Conservation (phyloP, 2,888 invertebrate genomes). For the Lasioglossum leucozonium region DNA sequence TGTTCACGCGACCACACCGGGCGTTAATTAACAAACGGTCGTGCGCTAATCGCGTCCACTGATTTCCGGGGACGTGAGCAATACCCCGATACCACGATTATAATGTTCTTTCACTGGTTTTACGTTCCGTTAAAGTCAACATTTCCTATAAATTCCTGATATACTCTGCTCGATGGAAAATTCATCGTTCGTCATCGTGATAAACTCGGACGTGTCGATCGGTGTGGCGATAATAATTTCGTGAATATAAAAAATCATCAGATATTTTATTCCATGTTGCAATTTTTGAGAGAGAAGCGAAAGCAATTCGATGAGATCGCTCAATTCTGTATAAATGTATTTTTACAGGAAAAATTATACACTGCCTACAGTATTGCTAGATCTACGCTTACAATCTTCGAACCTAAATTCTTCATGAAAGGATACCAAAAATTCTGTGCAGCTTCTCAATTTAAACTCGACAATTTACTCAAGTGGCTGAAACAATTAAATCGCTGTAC, state of each 20-base stretch:
- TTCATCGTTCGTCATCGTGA: neutral
- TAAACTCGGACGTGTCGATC: neutral
- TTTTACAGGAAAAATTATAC: neutral
- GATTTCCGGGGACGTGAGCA: conserved; percentile 29
- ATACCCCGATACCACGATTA: neutral
- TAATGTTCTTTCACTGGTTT: neutral
- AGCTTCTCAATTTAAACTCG: too few species aligned
- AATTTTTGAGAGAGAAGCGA: neutral
- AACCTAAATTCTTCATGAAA: neutral
- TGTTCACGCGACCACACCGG: conserved; percentile 54
- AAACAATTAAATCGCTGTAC: too few species aligned
- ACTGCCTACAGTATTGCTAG: too few species aligned
- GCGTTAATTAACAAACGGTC: conserved; percentile 68
- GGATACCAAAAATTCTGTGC: neutral
- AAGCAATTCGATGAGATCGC: neutral
- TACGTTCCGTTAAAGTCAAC: neutral
- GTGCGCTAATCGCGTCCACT: conserved; percentile 42
- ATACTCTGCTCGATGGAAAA: neutral
- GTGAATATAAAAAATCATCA: neutral
- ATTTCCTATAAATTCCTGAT: neutral
- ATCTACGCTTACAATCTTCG: too few species aligned
- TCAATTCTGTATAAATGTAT: neutral
- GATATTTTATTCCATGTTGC: neutral
- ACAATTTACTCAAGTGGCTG: too few species aligned
- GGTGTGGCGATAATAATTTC: neutral